Evolutionary conservation across 2,888 invertebrate species (phyloP).

Genomic region (Eucriotettix oculatus): DNA sequence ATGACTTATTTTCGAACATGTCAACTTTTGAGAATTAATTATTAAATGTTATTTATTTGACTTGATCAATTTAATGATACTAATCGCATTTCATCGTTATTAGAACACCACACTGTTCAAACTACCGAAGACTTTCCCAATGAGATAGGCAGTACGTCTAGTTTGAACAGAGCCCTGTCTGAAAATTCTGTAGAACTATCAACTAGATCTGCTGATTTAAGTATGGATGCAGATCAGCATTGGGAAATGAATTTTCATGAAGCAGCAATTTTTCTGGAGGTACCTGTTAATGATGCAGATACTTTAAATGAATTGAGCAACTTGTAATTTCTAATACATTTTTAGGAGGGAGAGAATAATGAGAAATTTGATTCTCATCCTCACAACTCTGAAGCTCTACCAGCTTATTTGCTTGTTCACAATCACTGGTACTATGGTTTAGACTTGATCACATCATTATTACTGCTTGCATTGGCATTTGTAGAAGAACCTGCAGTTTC

Average conservation of each 20-base stretch:
- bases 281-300: conserved; percentile 20
- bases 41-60: too few species aligned
- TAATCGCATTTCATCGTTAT: conserved; percentile 1
- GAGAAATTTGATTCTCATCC: conserved; percentile 85
- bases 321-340: conserved; percentile 11
- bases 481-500: conserved; percentile 68
- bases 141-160: conserved; percentile 15
- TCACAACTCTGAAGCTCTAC: conserved; percentile 60
- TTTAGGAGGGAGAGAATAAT: conserved; percentile 75
- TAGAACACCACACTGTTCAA: conserved; percentile 1
- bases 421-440: conserved; percentile 74
- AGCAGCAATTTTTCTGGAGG: conserved; percentile 75
- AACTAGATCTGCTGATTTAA: conserved; percentile 5
- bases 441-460: conserved; percentile 57
- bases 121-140: conserved; percentile 14
- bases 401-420: conserved; percentile 74
- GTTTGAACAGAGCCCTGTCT: conserved; percentile 14
- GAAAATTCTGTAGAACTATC: conserved; percentile 18
- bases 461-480: conserved; percentile 57
- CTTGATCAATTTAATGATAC: too few species aligned
- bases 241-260: conserved; percentile 87
- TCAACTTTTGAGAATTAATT: too few species aligned
- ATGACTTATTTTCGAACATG: too few species aligned
- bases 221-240: conserved; percentile 28
- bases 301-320: background rate